Conservation (phyloP, 2,113 vertebrate genomes). For the Dolichallabes microphthalmus region DNA sequence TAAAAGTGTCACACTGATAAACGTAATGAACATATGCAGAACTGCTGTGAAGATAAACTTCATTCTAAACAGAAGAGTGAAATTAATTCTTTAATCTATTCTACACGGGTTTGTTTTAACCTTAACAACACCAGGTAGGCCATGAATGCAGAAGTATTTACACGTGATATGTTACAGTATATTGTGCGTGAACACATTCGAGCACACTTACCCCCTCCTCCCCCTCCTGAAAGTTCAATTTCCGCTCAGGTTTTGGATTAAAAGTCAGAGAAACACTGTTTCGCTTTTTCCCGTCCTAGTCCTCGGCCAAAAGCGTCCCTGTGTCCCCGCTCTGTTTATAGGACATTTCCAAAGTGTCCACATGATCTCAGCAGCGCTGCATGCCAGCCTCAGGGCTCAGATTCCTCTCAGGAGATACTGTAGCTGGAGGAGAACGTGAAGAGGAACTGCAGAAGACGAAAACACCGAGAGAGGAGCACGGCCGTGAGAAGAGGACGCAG, state of each 20-base stretch:
- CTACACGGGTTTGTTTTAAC: background rate
- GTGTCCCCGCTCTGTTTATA: conserved; percentile 30
- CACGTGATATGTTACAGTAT: background rate
- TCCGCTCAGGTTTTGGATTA: background rate
- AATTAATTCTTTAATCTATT: background rate
- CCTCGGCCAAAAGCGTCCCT: conserved; percentile 12
- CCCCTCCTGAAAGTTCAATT: background rate
- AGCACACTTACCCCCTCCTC: background rate
- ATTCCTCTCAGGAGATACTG: conserved; percentile 31
- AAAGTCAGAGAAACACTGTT: background rate
- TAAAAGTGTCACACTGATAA: background rate
- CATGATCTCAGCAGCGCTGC: conserved; percentile 17
- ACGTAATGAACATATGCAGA: background rate
- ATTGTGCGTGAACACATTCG: background rate
- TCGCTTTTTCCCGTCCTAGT: background rate
- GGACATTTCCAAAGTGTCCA: conserved; percentile 15
- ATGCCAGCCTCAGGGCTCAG: conserved; percentile 33
- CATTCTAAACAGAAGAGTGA: background rate
- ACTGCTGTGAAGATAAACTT: background rate
- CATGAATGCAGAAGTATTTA: background rate
- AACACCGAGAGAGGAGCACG: background rate
- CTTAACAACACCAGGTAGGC: too few species aligned
- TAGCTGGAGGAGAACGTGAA: conserved; percentile 16
- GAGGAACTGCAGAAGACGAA: background rate
- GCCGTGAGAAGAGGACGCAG: too few species aligned